phyloP scores from a whole-genome alignment of 92 coral and sea anemone species.

The Scolanthus callimorphus region DNA sequence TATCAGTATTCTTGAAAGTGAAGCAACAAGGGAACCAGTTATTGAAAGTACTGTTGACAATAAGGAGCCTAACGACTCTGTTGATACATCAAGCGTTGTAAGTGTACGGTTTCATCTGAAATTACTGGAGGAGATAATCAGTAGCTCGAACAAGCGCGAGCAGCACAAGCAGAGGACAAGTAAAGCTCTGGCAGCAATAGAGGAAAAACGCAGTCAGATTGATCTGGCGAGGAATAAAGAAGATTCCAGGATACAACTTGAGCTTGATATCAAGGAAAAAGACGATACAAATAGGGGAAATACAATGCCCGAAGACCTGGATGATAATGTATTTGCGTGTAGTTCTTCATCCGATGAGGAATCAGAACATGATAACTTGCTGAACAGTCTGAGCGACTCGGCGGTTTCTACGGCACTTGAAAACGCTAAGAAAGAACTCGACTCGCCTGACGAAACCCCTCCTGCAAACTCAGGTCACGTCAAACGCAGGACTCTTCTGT shows the following conservation, averaged over 20 bases:
- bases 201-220: constrained; percentile 23
- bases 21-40: too few species aligned
- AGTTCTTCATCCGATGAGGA: background rate
- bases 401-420: constrained; percentile 42
- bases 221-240: constrained; percentile 21
- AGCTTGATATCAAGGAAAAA: constrained; percentile 7
- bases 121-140: constrained; percentile 72
- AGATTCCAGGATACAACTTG: constrained; percentile 12
- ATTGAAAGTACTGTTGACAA: too few species aligned
- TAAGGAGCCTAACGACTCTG: too few species aligned
- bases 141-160: constrained; percentile 46
- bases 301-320: background rate
- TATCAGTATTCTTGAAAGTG: too few species aligned
- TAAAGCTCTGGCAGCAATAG: constrained; percentile 34
- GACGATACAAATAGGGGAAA: background rate
- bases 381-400: constrained; percentile 21
- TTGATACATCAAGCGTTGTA: constrained; percentile 77
- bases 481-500: constrained; percentile 61
- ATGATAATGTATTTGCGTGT: background rate
- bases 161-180: constrained; percentile 30
- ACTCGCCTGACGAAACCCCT: constrained; percentile 28
- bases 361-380: background rate
- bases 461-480: constrained; percentile 75
- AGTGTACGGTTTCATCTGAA: constrained; percentile 76
- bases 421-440: constrained; percentile 38